A percentile compares a stretch with the other conserved stretches of the same genome.
phyloP scores from a whole-genome alignment of 2,113 vertebrate species.

The Erythrocercus mccallii region DNA sequence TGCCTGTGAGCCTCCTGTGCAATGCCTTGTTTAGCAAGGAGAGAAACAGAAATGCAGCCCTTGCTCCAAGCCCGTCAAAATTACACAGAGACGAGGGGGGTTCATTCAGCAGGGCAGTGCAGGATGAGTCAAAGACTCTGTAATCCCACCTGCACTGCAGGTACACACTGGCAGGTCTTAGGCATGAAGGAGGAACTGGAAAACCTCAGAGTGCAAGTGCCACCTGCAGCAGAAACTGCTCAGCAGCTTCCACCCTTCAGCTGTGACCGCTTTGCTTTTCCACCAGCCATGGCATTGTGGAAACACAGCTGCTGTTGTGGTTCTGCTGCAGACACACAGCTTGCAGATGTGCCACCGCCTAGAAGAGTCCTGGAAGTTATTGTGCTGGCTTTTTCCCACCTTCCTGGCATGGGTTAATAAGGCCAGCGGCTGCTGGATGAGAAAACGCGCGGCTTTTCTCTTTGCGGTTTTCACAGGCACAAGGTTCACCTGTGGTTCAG shows the following conservation, averaged over 20 bases:
- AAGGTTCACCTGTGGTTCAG: constrained; percentile 35
- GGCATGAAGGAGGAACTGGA: neutral
- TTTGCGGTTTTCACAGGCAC: neutral
- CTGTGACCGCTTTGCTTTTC: neutral
- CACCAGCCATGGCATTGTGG: neutral
- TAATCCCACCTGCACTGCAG: neutral
- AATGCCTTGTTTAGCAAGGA: neutral
- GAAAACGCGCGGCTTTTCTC: rapidly evolving
- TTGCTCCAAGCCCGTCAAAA: neutral
- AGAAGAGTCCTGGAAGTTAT: neutral
- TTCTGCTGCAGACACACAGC: neutral
- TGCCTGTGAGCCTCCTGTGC: neutral
- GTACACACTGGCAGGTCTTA: neutral
- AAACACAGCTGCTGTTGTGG: neutral
- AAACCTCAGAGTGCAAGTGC: neutral
- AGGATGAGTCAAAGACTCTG: neutral
- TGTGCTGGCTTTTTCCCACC: neutral
- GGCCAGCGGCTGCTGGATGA: neutral
- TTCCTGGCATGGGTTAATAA: neutral
- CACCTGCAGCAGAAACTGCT: neutral
- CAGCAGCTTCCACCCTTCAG: neutral
- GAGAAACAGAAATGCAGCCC: neutral
- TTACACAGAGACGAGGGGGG: neutral
- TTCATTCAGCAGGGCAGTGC: neutral
- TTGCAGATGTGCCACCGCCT: neutral